Evolutionary conservation across 2,888 invertebrate genomes (phyloP).

Genomic region (Pammene fasciana): DNA sequence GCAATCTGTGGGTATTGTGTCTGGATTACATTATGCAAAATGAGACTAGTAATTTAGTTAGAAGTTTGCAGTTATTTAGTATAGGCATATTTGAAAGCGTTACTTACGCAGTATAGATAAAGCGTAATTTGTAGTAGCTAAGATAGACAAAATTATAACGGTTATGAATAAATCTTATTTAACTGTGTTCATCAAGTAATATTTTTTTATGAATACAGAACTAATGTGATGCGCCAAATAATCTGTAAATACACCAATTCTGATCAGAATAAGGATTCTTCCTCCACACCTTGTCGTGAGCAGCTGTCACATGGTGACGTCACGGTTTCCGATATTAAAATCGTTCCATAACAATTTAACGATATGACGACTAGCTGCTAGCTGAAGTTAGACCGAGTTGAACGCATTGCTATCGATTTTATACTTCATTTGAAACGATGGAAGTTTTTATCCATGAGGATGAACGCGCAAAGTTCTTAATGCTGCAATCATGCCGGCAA

Average conservation of each 20-base stretch:
- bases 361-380: constrained; percentile 1
- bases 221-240: too few species aligned
- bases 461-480: too few species aligned
- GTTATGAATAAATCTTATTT: too few species aligned
- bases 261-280: too few species aligned
- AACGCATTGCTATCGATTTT: constrained; percentile 1
- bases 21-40: constrained; percentile 9
- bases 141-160: too few species aligned
- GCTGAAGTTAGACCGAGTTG: background rate
- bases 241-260: too few species aligned
- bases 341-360: background rate
- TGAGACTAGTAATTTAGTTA: background rate
- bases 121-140: background rate
- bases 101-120: background rate
- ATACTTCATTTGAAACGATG: background rate
- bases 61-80: background rate
- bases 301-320: background rate
- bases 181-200: too few species aligned
- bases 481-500: too few species aligned
- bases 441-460: background rate
- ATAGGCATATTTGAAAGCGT: background rate
- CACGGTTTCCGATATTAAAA: background rate
- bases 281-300: too few species aligned
- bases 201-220: too few species aligned
- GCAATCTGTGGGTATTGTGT: constrained; percentile 26